These are phyloP conservation scores for Brenthis daphne DNA, from an alignment of 2,888 invertebrate species.

Conservation along the genomic window DNA sequence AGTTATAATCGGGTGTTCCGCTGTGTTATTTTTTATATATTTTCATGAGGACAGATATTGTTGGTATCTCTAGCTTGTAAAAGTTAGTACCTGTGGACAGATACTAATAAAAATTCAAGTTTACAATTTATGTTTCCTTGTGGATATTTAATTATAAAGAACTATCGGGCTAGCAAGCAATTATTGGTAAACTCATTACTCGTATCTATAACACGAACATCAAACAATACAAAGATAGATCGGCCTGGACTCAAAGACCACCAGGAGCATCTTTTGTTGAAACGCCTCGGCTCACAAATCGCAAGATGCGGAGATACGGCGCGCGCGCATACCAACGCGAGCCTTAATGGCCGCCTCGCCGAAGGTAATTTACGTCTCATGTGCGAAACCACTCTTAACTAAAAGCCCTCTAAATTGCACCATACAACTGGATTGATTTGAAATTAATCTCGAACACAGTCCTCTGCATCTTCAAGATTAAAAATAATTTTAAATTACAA, in stretches of 20 bases:
- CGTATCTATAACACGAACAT: conserved; percentile 46
- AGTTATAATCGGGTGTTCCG: conserved; percentile 74
- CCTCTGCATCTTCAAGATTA: conserved; percentile 45
- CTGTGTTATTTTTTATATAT: conserved; percentile 60
- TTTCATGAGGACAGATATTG: conserved; percentile 49
- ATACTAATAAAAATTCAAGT: background rate
- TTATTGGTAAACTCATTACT: conserved; percentile 36
- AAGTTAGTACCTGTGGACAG: too few relatives aligned
- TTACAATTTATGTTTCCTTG: background rate
- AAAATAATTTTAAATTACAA: conserved; percentile 23
- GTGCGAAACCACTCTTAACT: conserved; percentile 79
- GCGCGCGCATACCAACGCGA: conserved; percentile 73
- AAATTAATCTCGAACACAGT: conserved; percentile 65
- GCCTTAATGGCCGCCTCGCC: conserved; percentile 73
- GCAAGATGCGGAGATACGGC: conserved; percentile 75
- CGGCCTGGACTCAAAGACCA: conserved; percentile 67
- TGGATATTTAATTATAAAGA: conserved; percentile 20
- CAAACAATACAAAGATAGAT: conserved; percentile 62
- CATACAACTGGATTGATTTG: conserved; percentile 73
- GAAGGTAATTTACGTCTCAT: conserved; percentile 78
- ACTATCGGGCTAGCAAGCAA: conserved; percentile 14
- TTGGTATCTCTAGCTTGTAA: too few relatives aligned
- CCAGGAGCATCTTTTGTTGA: conserved; percentile 76
- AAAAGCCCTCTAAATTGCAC: conserved; percentile 78
- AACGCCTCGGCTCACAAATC: conserved; percentile 72